Evolutionary conservation across 92 coral and sea anemone species (phyloP).

Genomic region (Diadumene lineata): DNA sequence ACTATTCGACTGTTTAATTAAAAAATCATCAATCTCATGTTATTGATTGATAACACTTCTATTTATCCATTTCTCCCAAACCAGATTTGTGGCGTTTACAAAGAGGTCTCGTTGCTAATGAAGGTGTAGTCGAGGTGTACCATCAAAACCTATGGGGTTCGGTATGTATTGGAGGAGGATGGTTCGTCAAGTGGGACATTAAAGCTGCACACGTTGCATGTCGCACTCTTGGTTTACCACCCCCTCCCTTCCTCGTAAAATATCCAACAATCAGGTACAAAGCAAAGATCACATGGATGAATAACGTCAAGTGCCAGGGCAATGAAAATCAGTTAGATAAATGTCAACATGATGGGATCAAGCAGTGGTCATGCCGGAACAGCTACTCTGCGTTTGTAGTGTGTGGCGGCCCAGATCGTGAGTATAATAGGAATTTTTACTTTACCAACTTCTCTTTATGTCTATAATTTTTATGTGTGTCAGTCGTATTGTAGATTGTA

Average conservation of each 20-base stretch:
- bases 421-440: neutral
- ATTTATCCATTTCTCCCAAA: neutral
- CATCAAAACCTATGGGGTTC: constrained; percentile 8
- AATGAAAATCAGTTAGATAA: neutral
- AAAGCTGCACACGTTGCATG: constrained; percentile 18
- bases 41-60: neutral
- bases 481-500: too few species aligned
- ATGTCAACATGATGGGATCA: constrained; percentile 16
- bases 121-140: constrained; percentile 20
- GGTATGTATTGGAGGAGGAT: constrained; percentile 1
- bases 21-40: neutral
- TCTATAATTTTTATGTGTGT: neutral
- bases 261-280: neutral
- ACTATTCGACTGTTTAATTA: too few species aligned
- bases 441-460: neutral
- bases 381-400: neutral
- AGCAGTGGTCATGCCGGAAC: neutral
- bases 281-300: neutral
- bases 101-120: neutral
- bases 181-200: constrained; percentile 1
- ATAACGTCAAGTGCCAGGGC: neutral
- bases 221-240: constrained; percentile 22
- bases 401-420: constrained; percentile 22
- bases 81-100: constrained; percentile 13
- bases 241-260: neutral